Base-by-base conservation (phyloP, 2,888 invertebrate genomes). In the Perizoma affinitatum region DNA sequence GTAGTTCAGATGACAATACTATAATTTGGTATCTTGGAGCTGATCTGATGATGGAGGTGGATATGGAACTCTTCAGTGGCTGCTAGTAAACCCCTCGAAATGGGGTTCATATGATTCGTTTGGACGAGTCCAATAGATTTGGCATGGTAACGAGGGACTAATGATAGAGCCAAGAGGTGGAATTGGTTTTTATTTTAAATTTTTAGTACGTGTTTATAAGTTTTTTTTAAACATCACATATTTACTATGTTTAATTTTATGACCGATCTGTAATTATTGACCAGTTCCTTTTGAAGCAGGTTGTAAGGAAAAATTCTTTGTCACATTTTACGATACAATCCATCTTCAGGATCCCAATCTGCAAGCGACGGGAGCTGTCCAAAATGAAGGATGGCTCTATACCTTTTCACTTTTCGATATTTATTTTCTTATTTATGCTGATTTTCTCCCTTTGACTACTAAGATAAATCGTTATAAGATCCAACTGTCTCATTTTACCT, bases 311-410 rank as follows among this genome's bases (percentile, higher is more conserved):
- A 53, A 42, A 10, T 50, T 45, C 0, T 35, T 9, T 47, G 42
- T 8, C 10, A 7, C 43, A 9, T 41, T 22, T 49, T 42, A 52
- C 43, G 50, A 35, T 7, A 47, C 34, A 40, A 62, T 67, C 50
- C 45, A 10, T 65, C 60, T 61, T 56, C 45, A 59, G 36, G 22
- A 35, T 46, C 42, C n/a, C 10, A 47, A 54, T 58, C 54, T 61
- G 63, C 46, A 36, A 49, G 54, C 8, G 68, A 64, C 62, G 57
- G 42, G 9, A 53, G 45, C 57, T 61, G 59, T 62, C 63, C 44
- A 8, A 54, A 66, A 64, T 68, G 66, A 68, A 6, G 58, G 56
- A 68, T 68, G 56, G 36, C 38, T 51, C 44, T 45, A 63, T 58
- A 54, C 54, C 50, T 49, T 56, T 56, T 35, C 41, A 38, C 54